A percentile compares a stretch with the other conserved stretches of the same genome.
These are phyloP conservation scores for Turritopsis rubra DNA, from an alignment of 30 jellyfish, hydroid and myxozoan genomes.

Conservation along the genomic window DNA sequence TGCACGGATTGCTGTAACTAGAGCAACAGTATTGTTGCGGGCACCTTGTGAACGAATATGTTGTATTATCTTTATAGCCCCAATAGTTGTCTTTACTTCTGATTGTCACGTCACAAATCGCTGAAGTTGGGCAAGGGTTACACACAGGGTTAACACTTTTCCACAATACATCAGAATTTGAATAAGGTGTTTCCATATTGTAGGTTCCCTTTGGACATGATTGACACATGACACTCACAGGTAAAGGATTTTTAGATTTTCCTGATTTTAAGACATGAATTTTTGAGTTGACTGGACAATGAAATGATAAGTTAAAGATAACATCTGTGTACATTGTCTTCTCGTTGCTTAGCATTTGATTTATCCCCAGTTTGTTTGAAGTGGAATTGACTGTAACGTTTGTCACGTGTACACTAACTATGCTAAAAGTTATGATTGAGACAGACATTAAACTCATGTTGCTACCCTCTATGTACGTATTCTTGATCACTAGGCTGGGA, in stretches of 20 bases:
- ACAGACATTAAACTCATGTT: background rate
- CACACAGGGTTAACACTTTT: background rate
- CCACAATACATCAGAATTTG: background rate
- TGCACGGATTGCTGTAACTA: background rate
- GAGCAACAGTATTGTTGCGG: background rate
- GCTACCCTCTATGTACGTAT: background rate
- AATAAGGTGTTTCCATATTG: background rate
- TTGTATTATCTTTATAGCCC: background rate
- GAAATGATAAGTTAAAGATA: background rate
- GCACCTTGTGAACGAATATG: background rate
- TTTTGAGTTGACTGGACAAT: background rate
- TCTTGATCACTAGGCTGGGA: background rate
- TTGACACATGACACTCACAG: background rate
- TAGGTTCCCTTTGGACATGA: background rate
- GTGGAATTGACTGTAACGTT: background rate
- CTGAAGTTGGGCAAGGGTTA: background rate
- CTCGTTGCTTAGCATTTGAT: background rate
- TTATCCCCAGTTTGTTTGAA: background rate
- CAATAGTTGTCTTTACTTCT: background rate
- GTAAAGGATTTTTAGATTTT: background rate
- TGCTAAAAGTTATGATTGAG: background rate
- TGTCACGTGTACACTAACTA: background rate
- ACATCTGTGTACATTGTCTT: background rate
- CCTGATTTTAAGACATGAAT: background rate
- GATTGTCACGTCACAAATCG: background rate